Evolutionary conservation across 2,797 vertebrate species (phyloP), one percentile per base, ranked within the genome.

Genomic region (Gymnopithys bicolor): DNA sequence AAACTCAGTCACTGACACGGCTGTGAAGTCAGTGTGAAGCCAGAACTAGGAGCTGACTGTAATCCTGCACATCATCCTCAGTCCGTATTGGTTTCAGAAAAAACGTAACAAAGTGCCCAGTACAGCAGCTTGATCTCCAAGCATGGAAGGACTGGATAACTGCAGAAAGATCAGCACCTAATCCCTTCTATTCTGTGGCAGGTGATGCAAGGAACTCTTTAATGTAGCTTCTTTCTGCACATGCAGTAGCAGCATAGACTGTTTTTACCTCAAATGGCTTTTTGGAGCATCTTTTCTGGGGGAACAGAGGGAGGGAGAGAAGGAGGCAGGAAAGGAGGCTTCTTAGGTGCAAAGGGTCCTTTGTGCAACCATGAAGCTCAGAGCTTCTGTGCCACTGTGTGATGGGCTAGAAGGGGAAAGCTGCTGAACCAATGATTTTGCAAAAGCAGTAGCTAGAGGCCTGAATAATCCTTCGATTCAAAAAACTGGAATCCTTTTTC

Each of bases 381-480:
- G 60, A 86, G 51, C 4, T 76, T 19, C 12, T 35, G 23, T 41
- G 27, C 32, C 2, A 1, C 9, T 80, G 32, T 56, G 52, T 46
- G 45, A 30, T 0, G 4, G 71, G 17, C 58, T 84, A 33, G 55
- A 84, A 85, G 5, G 39, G n/a, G 53, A 76, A 74, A 68, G 39
- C 63, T 83, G 35, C 25, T 73, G 75, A 84, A 85, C 74, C 51
- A 55, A 64, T 46, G 76, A 66, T 92, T 84, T 62, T 71, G 71
- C 24, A 83, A 73, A 87, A 69, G 35, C n/a, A n/a, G 19, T 23
- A 66, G 30, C 58, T 86, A 2, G 3, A 91, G 88, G 49, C 27
- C 75, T 69, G 58, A 37, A 24, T 85, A 91, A 91, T 73, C 46
- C 51, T 73, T 28, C 48, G 37, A 55, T 86, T 91, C 59, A 53